phyloP scores from a whole-genome alignment of 2,888 invertebrate genomes.

The Drosophila neotestacea region DNA sequence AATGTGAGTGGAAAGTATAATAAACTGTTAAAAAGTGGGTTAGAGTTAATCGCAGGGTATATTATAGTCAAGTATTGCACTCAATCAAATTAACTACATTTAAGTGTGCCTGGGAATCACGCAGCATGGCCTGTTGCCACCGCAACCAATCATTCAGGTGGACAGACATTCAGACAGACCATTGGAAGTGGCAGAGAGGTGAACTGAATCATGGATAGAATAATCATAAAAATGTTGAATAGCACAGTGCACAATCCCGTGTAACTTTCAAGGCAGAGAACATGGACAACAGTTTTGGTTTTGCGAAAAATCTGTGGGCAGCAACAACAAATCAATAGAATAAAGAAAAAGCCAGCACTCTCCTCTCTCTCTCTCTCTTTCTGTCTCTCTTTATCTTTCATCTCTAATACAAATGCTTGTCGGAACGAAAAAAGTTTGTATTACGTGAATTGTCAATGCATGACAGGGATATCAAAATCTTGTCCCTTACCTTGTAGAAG shows the following conservation, averaged over 20 bases:
- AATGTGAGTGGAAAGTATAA: neutral
- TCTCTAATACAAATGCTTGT: conserved; percentile 46
- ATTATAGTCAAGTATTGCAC: conserved; percentile 1
- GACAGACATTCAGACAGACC: conserved; percentile 11
- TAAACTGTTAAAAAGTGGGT: neutral
- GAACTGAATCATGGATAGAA: conserved; percentile 36
- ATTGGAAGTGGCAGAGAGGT: neutral
- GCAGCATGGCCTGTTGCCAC: conserved; percentile 64
- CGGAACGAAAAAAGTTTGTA: conserved; percentile 10
- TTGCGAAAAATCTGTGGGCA: conserved; percentile 47
- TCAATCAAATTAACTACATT: conserved; percentile 19
- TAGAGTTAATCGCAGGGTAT: conserved; percentile 22
- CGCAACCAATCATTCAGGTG: conserved; percentile 58
- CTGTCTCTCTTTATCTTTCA: conserved; percentile 18
- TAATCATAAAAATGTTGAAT: conserved; percentile 69
- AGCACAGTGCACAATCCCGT: conserved; percentile 37
- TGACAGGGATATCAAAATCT: conserved; percentile 28
- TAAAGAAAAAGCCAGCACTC: conserved; percentile 1
- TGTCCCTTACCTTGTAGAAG: neutral
- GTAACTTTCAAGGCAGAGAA: conserved; percentile 18
- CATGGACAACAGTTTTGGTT: conserved; percentile 41
- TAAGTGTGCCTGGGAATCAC: conserved; percentile 29
- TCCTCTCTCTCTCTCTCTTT: neutral
- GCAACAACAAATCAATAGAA: conserved; percentile 31
- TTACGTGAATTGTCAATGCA: conserved; percentile 63